These are phyloP conservation scores for Pelobates fuscus DNA, from an alignment of 2,113 vertebrate genomes.

Conservation along the genomic window DNA sequence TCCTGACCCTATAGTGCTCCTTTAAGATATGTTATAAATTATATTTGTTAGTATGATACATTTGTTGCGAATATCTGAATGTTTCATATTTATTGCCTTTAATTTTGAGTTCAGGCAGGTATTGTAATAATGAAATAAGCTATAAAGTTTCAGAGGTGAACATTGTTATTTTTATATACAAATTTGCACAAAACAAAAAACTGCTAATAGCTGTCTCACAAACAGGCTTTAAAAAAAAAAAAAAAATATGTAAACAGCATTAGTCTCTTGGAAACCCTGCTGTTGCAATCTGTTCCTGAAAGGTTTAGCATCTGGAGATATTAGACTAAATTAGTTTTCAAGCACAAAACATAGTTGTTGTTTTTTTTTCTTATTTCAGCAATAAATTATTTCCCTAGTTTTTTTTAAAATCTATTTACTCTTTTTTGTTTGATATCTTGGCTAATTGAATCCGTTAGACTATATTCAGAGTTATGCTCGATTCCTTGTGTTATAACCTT, in stretches of 20 bases:
- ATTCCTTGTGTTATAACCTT: not conserved
- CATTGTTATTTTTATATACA: not conserved
- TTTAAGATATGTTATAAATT: too few relatives aligned
- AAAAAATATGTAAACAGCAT: conserved; percentile 44
- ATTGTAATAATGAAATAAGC: not conserved
- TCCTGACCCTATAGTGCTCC: too few relatives aligned
- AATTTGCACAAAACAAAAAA: not conserved
- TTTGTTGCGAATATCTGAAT: too few relatives aligned
- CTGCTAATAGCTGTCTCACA: conserved; percentile 35
- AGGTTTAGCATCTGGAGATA: conserved; percentile 35
- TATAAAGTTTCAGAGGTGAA: not conserved
- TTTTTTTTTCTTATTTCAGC: conserved; percentile 38
- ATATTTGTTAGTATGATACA: not conserved
- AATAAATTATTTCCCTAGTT: conserved; percentile 40
- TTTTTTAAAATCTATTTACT: conserved; percentile 40
- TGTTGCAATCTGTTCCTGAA: conserved; percentile 44
- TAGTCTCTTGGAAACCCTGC: conserved; percentile 34
- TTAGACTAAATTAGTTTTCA: conserved; percentile 31
- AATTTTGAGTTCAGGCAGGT: not conserved
- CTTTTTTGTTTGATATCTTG: conserved; percentile 35
- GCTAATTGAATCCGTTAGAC: not conserved
- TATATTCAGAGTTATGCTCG: not conserved
- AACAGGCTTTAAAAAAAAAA: conserved; percentile 21
- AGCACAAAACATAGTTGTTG: conserved; percentile 28
- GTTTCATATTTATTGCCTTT: too few relatives aligned